Evolutionary conservation across 2,113 vertebrate species (phyloP).

Genomic region (Galemys pyrenaicus): DNA sequence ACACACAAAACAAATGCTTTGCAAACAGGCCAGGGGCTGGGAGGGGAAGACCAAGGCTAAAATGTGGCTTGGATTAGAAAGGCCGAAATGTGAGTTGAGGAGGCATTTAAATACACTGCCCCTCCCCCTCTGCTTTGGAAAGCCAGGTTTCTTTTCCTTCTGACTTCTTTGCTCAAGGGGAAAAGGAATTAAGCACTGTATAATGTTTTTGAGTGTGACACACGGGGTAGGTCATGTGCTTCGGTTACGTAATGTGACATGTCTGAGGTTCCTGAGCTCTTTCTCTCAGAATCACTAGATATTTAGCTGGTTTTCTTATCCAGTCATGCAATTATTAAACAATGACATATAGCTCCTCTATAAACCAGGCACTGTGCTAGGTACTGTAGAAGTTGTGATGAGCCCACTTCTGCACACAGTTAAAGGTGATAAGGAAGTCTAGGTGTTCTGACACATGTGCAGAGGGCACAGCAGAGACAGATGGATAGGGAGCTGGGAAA

Average conservation of each 20-base stretch:
- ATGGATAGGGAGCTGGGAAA: background rate
- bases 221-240: conserved; percentile 65
- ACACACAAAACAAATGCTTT: conserved; percentile 67
- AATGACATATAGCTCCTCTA: background rate
- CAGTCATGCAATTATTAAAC: conserved; percentile 5
- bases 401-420: background rate
- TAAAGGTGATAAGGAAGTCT: background rate
- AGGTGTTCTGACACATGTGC: background rate
- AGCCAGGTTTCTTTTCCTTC: conserved; percentile 64
- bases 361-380: background rate
- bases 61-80: conserved; percentile 63
- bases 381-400: background rate
- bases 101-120: background rate
- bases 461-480: background rate
- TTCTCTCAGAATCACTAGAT: conserved; percentile 45
- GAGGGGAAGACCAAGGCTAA: conserved; percentile 47
- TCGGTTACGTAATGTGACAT: conserved; percentile 67
- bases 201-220: conserved; percentile 72
- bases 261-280: conserved; percentile 45
- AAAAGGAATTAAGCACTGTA: conserved; percentile 75
- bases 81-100: background rate
- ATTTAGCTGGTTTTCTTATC: background rate
- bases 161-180: conserved; percentile 64
- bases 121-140: conserved; percentile 54
- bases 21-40: conserved; percentile 34